These are phyloP conservation scores for Pediacus dermestoides DNA, from an alignment of 2,888 invertebrate genomes.

Conservation along the genomic window DNA sequence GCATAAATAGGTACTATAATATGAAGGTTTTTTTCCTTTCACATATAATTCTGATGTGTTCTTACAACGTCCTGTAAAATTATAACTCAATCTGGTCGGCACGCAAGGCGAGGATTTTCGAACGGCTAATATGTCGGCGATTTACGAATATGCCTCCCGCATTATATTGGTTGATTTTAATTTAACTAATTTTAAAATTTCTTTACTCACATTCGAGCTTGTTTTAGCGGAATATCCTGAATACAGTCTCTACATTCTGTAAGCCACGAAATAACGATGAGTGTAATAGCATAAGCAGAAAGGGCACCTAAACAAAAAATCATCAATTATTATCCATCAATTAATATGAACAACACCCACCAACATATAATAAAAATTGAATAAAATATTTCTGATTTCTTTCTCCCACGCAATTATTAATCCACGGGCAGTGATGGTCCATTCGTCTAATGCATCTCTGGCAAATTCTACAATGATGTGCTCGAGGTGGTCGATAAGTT, in stretches of 20 bases:
- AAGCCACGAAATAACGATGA: slow-evolving; percentile 71
- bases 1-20: too few relatives aligned
- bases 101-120: too few relatives aligned
- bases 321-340: slow-evolving; percentile 3
- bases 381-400: slow-evolving; percentile 89
- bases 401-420: slow-evolving; percentile 91
- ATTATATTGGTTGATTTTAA: too few relatives aligned
- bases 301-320: slow-evolving; percentile 21
- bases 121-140: too few relatives aligned
- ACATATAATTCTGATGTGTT: too few relatives aligned
- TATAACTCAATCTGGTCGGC: too few relatives aligned
- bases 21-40: too few relatives aligned
- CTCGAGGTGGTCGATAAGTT: slow-evolving; percentile 76
- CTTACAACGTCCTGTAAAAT: too few relatives aligned
- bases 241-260: slow-evolving; percentile 65
- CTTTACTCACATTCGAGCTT: slow-evolving; percentile 72
- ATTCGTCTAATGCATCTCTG: slow-evolving; percentile 75
- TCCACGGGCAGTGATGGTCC: slow-evolving; percentile 90
- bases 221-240: slow-evolving; percentile 62
- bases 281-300: slow-evolving; percentile 60
- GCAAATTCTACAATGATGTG: slow-evolving; percentile 86
- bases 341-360: slow-evolving; percentile 22
- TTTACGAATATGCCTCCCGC: too few relatives aligned
- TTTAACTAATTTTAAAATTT: too few relatives aligned
- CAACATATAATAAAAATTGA: slow-evolving; percentile 81